phyloP scores from a whole-genome alignment of 2,888 invertebrate genomes.

The Beris morrisii region DNA sequence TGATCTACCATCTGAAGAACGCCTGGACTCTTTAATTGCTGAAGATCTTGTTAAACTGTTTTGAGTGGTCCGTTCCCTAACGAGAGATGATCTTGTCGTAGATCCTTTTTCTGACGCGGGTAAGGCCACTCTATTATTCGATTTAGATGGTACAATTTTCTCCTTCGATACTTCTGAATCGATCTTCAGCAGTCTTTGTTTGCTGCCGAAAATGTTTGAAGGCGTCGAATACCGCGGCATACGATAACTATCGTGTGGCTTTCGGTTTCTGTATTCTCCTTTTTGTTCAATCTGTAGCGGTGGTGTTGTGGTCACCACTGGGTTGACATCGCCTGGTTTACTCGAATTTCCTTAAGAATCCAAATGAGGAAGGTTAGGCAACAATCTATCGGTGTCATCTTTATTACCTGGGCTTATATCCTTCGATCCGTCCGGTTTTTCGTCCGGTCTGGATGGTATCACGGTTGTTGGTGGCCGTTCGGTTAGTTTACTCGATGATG shows the following conservation, averaged over 20 bases:
- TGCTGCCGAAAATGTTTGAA: slow-evolving; percentile 3
- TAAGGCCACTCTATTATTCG: too few relatives aligned
- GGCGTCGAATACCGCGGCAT: slow-evolving; percentile 21
- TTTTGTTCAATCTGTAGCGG: not conserved
- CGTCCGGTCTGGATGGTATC: not conserved
- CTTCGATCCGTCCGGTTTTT: not conserved
- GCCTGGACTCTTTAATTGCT: too few relatives aligned
- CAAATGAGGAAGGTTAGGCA: slow-evolving; percentile 11
- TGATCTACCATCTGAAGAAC: too few relatives aligned
- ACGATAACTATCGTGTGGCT: not conserved
- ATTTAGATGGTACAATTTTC: not conserved
- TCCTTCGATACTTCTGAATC: slow-evolving; percentile 2
- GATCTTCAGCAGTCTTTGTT: slow-evolving; percentile 1
- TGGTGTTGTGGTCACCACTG: not conserved
- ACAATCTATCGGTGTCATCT: not conserved
- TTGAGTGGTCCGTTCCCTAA: too few relatives aligned
- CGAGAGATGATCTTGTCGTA: too few relatives aligned
- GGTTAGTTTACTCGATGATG: too few relatives aligned
- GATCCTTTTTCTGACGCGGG: too few relatives aligned
- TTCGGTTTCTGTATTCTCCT: not conserved
- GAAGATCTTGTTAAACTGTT: too few relatives aligned
- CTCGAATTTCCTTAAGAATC: slow-evolving; percentile 9
- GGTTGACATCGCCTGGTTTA: not conserved
- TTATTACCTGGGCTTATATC: not conserved
- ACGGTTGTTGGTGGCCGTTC: too few relatives aligned